A percentile compares a stretch with the other conserved stretches of the same genome.
These are phyloP conservation scores for Ryuthela nishihirai DNA, from an alignment of 2,888 invertebrate genomes.

Conservation along the genomic window DNA sequence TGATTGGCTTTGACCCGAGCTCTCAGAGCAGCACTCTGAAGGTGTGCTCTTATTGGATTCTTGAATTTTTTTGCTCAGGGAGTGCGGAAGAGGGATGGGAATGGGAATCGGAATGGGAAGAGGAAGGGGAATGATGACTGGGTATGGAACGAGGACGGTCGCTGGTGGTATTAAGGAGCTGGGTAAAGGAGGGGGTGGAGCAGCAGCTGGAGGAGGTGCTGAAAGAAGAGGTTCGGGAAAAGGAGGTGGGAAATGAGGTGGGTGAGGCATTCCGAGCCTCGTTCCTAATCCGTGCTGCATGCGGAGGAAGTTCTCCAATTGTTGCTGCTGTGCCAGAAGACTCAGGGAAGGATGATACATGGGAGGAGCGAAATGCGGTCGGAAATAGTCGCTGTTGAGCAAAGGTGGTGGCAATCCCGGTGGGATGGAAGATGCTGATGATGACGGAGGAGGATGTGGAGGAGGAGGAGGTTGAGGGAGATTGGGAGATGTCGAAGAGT, in stretches of 20 bases:
- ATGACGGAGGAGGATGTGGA: constrained; percentile 8
- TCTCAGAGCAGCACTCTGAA: too few relatives aligned
- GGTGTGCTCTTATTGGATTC: too few relatives aligned
- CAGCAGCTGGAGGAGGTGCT: constrained; percentile 40
- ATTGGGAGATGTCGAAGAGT: constrained; percentile 1
- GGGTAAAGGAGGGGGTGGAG: constrained; percentile 9
- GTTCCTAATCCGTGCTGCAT: constrained; percentile 22
- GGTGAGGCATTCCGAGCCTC: constrained; percentile 6
- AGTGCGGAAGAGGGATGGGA: constrained; percentile 62
- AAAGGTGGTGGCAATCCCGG: constrained; percentile 23
- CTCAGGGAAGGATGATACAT: constrained; percentile 10
- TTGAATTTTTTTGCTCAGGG: too few relatives aligned
- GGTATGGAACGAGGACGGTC: constrained; percentile 80
- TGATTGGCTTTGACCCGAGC: too few relatives aligned
- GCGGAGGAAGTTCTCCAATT: constrained; percentile 48
- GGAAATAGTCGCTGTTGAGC: constrained; percentile 18
- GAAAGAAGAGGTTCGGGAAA: constrained; percentile 43
- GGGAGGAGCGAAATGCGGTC: constrained; percentile 6
- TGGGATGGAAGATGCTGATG: constrained; percentile 9
- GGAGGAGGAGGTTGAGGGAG: constrained; percentile 21
- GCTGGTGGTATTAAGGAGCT: constrained; percentile 58
- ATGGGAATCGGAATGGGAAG: constrained; percentile 81
- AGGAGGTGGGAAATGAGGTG: constrained; percentile 9
- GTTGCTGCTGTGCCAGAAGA: constrained; percentile 30
- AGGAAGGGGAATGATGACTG: constrained; percentile 60